Conservation (phyloP, 2,113 vertebrate genomes). For the Crotalus horridus region DNA sequence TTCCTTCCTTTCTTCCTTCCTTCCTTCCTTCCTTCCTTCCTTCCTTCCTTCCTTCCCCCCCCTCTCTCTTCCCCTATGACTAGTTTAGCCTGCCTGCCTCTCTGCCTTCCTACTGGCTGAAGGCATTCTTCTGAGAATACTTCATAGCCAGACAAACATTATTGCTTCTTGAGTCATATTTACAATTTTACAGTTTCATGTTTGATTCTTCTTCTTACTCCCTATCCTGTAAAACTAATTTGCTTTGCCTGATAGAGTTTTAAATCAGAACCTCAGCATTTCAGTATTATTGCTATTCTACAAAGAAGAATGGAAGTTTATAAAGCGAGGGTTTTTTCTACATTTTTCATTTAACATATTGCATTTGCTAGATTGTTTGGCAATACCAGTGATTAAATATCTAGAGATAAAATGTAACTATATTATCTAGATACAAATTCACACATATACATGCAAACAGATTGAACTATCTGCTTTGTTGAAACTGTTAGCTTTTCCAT, state of each 20-base stretch:
- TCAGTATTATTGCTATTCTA: conserved; percentile 21
- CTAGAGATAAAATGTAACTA: neutral
- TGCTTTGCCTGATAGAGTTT: conserved; percentile 36
- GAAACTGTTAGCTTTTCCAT: neutral
- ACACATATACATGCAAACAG: neutral
- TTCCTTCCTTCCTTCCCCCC: too few relatives aligned
- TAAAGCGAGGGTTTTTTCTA: conserved; percentile 38
- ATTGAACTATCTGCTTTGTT: neutral
- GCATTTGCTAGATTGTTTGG: conserved; percentile 25
- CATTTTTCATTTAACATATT: conserved; percentile 18
- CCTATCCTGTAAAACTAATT: conserved; percentile 9
- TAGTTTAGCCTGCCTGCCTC: too few relatives aligned
- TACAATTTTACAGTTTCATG: conserved; percentile 46
- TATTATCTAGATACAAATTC: neutral
- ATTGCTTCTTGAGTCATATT: conserved; percentile 39
- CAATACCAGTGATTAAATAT: neutral
- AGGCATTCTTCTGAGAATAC: neutral
- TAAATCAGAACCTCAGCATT: conserved; percentile 30
- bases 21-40: too few relatives aligned
- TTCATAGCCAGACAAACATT: conserved; percentile 18
- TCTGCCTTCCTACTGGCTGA: conserved; percentile 2
- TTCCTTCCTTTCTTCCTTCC: too few relatives aligned
- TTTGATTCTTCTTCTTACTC: conserved; percentile 41
- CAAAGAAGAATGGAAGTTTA: conserved; percentile 23
- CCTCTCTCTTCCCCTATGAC: too few relatives aligned